These are phyloP conservation scores for Drosophila monieri DNA, from an alignment of 2,888 invertebrate genomes.

Conservation along the genomic window DNA sequence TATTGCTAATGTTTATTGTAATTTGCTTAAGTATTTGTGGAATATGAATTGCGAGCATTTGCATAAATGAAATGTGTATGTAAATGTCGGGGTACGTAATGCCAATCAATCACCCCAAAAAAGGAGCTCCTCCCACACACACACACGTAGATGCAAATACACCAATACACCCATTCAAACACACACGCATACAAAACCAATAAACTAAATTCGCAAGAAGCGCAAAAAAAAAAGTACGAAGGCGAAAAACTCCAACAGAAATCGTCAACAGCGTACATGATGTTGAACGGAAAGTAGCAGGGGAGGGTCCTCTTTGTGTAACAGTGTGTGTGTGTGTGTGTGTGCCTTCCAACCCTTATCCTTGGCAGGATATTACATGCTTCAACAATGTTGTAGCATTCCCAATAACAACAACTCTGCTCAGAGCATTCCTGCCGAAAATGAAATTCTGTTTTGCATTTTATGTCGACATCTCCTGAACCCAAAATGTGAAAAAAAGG, in stretches of 20 bases:
- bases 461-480: conserved; percentile 75
- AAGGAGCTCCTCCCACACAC: conserved; percentile 70
- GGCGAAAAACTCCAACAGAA: conserved; percentile 72
- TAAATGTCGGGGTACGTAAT: conserved; percentile 70
- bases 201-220: conserved; percentile 76
- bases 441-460: conserved; percentile 80
- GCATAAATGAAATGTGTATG: conserved; percentile 78
- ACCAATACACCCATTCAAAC: conserved; percentile 13
- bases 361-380: conserved; percentile 78
- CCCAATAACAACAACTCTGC: conserved; percentile 68
- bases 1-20: conserved; percentile 58
- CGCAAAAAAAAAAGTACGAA: conserved; percentile 27
- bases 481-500: conserved; percentile 53
- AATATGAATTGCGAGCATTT: conserved; percentile 78
- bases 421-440: conserved; percentile 75
- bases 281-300: conserved; percentile 36
- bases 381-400: conserved; percentile 81
- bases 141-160: neutral
- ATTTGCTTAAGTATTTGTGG: conserved; percentile 75
- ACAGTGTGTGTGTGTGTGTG: conserved; percentile 36
- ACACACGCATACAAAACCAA: conserved; percentile 66
- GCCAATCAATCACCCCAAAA: conserved; percentile 79
- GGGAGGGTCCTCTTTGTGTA: conserved; percentile 37
- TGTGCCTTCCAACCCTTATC: conserved; percentile 74
- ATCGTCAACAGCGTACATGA: conserved; percentile 70